Percentiles rank a stretch among this genome's conserved stretches.
Conservation (phyloP, 2,113 vertebrate species). For the Circaetus cinerascens region DNA sequence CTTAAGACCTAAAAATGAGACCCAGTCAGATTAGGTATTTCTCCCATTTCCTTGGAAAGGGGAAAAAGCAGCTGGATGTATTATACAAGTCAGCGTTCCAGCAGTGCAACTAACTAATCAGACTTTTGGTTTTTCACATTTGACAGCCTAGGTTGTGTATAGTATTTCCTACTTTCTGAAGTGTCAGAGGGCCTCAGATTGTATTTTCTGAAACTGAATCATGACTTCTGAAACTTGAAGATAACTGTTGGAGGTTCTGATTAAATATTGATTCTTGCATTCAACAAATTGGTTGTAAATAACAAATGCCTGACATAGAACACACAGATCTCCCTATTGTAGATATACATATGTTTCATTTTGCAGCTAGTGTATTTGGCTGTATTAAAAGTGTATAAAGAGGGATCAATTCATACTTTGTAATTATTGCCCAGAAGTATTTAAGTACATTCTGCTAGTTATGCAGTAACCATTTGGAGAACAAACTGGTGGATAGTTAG, state of each 20-base stretch:
- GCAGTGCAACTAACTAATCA: neutral
- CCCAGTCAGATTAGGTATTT: neutral
- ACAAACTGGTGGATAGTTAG: neutral
- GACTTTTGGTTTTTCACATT: neutral
- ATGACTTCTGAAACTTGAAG: neutral
- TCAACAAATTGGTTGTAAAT: neutral
- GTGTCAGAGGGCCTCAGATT: neutral
- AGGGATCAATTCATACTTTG: neutral
- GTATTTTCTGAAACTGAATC: neutral
- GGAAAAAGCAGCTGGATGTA: neutral
- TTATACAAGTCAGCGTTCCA: neutral
- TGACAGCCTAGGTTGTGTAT: neutral
- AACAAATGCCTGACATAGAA: neutral
- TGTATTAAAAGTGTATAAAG: neutral
- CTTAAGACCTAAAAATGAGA: neutral
- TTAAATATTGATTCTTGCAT: neutral
- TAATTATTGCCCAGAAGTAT: neutral
- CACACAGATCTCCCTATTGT: neutral
- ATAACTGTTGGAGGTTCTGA: neutral
- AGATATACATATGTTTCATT: neutral
- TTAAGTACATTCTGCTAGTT: neutral
- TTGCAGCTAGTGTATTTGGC: neutral
- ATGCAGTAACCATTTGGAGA: neutral
- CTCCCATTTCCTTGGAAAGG: neutral
- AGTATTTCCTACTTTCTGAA: neutral